phyloP scores from a whole-genome alignment of 2,797 vertebrate genomes.

The Cirrhinus mrigala region DNA sequence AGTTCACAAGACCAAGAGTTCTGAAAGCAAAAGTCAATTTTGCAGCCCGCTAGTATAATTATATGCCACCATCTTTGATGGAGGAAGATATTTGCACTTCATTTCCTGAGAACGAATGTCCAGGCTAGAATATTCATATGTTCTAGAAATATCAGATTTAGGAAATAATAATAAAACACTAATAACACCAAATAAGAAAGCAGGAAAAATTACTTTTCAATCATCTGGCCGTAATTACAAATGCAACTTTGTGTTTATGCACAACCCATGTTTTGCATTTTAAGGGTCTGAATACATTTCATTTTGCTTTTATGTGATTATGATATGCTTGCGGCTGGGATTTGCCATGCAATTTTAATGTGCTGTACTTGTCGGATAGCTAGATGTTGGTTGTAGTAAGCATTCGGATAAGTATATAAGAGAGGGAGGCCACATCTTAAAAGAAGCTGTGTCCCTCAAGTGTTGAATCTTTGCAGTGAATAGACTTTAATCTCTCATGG shows the following conservation, averaged over 20 bases:
- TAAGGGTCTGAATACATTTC: constrained; percentile 26
- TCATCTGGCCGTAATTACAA: constrained; percentile 7
- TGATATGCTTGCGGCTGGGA: constrained; percentile 13
- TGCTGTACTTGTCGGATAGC: constrained; percentile 16
- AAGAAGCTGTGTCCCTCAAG: constrained; percentile 24
- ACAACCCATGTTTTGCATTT: constrained; percentile 30
- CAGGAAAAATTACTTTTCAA: neutral
- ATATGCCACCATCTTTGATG: constrained; percentile 64
- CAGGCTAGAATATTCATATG: constrained; percentile 37
- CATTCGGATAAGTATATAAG: constrained; percentile 45
- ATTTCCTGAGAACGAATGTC: constrained; percentile 48
- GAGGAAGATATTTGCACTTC: constrained; percentile 46
- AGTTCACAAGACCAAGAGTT: constrained; percentile 82
- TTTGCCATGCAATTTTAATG: constrained; percentile 28
- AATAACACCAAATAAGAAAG: neutral
- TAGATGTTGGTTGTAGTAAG: constrained; percentile 24
- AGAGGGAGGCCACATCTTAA: constrained; percentile 31
- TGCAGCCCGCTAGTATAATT: constrained; percentile 70
- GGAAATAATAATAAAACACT: constrained; percentile 8
- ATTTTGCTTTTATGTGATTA: constrained; percentile 30
- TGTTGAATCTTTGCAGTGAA: constrained; percentile 40
- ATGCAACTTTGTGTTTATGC: neutral
- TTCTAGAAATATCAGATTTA: neutral
- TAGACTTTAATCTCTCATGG: constrained; percentile 36
- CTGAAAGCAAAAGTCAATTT: constrained; percentile 71